phyloP scores from a whole-genome alignment of 2,797 vertebrate genomes.

The Acanthurus tractus region DNA sequence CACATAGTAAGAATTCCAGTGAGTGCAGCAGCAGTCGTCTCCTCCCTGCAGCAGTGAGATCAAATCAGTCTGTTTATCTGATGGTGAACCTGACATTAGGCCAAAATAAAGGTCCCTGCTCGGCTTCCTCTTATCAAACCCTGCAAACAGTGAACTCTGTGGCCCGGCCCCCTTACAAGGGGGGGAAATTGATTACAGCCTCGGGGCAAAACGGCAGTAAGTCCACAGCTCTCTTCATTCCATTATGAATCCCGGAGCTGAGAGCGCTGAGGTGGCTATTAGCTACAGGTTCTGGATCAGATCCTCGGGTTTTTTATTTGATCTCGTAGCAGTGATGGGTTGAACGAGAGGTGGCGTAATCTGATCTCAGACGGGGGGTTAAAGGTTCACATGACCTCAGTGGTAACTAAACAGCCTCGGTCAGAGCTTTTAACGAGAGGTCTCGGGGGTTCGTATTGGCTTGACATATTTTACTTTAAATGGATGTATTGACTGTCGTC shows the following conservation, averaged over 20 bases:
- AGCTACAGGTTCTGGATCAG: constrained; percentile 72
- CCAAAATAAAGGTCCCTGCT: constrained; percentile 78
- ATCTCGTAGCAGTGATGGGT: constrained; percentile 54
- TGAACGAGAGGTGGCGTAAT: constrained; percentile 65
- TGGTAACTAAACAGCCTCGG: constrained; percentile 47
- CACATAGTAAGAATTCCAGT: constrained; percentile 74
- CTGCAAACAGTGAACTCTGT: constrained; percentile 78
- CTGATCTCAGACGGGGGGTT: constrained; percentile 51
- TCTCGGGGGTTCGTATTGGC: constrained; percentile 43
- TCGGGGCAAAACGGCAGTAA: constrained; percentile 66
- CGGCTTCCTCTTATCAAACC: constrained; percentile 81
- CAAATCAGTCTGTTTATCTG: constrained; percentile 84
- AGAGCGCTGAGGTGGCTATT: constrained; percentile 58
- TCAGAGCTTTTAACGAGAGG: constrained; percentile 65
- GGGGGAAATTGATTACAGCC: constrained; percentile 82
- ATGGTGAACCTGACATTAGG: constrained; percentile 84
- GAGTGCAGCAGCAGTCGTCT: constrained; percentile 71
- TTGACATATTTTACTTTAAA: constrained; percentile 50
- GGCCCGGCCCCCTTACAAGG: constrained; percentile 70
- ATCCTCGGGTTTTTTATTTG: constrained; percentile 65
- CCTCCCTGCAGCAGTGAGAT: constrained; percentile 77
- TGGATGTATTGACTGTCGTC: constrained; percentile 45
- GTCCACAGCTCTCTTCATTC: constrained; percentile 72
- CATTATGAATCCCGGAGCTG: constrained; percentile 63
- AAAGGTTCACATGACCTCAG: constrained; percentile 61